phyloP scores from a whole-genome alignment of 2,113 vertebrate genomes.

The Charina bottae region DNA sequence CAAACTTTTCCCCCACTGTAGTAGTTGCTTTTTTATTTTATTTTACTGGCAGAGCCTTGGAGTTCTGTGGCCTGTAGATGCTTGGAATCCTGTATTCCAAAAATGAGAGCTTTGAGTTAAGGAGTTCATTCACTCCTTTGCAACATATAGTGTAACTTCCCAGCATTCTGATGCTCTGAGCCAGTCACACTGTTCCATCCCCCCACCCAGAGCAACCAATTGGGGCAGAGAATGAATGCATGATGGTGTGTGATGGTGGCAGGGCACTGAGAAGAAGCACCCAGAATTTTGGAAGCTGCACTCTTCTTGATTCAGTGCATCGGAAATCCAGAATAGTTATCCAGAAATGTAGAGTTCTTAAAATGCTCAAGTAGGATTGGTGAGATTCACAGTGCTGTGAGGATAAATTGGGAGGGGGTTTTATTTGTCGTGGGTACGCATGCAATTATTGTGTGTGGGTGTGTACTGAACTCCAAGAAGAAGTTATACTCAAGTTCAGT shows the following conservation, averaged over 20 bases:
- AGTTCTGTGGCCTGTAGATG: neutral
- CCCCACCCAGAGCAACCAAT: neutral
- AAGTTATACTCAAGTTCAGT: neutral
- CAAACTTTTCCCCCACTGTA: neutral
- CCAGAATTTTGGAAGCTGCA: neutral
- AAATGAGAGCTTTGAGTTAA: neutral
- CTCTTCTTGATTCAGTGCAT: neutral
- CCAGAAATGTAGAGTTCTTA: neutral
- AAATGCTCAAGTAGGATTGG: neutral
- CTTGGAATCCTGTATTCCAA: neutral
- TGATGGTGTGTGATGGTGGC: neutral
- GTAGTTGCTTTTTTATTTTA: neutral
- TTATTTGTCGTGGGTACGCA: neutral
- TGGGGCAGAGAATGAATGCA: neutral
- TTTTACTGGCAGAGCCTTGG: neutral
- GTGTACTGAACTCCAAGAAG: neutral
- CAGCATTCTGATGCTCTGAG: neutral
- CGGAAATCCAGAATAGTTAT: neutral
- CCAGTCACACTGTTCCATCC: neutral
- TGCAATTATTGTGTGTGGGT: neutral
- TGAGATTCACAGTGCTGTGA: neutral
- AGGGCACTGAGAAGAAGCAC: neutral
- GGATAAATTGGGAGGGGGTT: neutral
- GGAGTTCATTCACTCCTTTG: neutral
- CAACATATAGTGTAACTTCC: neutral